phyloP scores from a whole-genome alignment of 30 jellyfish, hydroid and myxozoan genomes.

The Aurelia sp. region DNA sequence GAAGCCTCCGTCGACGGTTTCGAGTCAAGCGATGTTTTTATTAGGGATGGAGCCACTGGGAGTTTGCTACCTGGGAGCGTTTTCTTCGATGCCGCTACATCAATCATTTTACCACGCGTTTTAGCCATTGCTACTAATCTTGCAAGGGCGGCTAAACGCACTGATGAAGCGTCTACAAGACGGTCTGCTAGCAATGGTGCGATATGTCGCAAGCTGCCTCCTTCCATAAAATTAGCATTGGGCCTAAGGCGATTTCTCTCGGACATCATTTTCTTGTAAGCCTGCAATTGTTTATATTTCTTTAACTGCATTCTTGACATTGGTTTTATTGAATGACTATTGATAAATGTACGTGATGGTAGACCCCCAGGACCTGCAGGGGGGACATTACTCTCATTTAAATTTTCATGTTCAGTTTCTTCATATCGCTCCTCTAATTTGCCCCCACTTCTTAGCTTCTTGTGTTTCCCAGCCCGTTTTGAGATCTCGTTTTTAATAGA shows the following conservation, averaged over 20 bases:
- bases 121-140: constrained; percentile 58
- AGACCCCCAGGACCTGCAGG: constrained; percentile 70
- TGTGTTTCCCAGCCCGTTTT: background rate
- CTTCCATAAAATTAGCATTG: constrained; percentile 3
- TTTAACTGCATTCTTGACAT: constrained; percentile 41
- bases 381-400: constrained; percentile 22
- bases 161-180: constrained; percentile 50
- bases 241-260: constrained; percentile 16
- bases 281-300: constrained; percentile 24
- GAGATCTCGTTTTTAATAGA: constrained; percentile 2
- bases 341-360: constrained; percentile 7
- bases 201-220: constrained; percentile 49
- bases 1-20: background rate
- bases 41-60: background rate
- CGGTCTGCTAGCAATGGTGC: constrained; percentile 53
- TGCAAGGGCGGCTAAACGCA: constrained; percentile 64
- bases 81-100: constrained; percentile 71
- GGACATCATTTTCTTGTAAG: constrained; percentile 17
- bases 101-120: constrained; percentile 35
- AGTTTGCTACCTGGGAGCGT: constrained; percentile 28
- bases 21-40: background rate
- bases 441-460: background rate
- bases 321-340: constrained; percentile 41
- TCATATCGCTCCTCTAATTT: background rate
- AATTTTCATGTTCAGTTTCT: background rate